phyloP scores from a whole-genome alignment of 2,888 invertebrate genomes.

The Perizoma flavofasciatum region DNA sequence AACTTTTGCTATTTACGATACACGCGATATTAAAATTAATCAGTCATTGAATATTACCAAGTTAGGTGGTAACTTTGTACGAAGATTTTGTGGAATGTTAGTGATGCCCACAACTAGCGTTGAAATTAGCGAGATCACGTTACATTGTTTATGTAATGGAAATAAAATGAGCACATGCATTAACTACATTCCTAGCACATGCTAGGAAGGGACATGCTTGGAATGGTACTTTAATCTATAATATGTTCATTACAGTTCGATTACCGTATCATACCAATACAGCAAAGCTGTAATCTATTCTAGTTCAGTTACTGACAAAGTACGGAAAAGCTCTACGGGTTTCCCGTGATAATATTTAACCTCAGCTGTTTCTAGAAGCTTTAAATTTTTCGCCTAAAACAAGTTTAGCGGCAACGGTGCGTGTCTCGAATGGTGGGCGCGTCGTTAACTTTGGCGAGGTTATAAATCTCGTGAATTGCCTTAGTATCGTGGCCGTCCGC shows the following conservation, averaged over 20 bases:
- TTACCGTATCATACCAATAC: no score
- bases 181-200: no score
- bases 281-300: slow-evolving; percentile 3
- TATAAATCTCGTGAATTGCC: slow-evolving; percentile 74
- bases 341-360: slow-evolving; percentile 56
- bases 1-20: slow-evolving; percentile 49
- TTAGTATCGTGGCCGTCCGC: slow-evolving; percentile 64
- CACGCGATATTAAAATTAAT: slow-evolving; percentile 51
- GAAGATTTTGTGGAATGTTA: slow-evolving; percentile 13
- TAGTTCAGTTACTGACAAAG: slow-evolving; percentile 11
- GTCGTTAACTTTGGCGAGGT: slow-evolving; percentile 72
- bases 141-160: slow-evolving; percentile 14
- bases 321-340: slow-evolving; percentile 45
- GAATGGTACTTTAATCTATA: slow-evolving; percentile 1
- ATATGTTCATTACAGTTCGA: no score
- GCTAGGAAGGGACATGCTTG: neutral
- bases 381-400: slow-evolving; percentile 68
- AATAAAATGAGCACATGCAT: slow-evolving; percentile 7
- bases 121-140: slow-evolving; percentile 24
- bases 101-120: slow-evolving; percentile 29
- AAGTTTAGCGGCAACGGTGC: slow-evolving; percentile 60
- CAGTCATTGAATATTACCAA: slow-evolving; percentile 41
- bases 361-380: slow-evolving; percentile 64
- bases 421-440: slow-evolving; percentile 68
- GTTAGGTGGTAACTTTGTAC: slow-evolving; percentile 30